Base-by-base conservation (phyloP, 35 echinoderm and acorn worm genomes). In the Lytechinus pictus region DNA sequence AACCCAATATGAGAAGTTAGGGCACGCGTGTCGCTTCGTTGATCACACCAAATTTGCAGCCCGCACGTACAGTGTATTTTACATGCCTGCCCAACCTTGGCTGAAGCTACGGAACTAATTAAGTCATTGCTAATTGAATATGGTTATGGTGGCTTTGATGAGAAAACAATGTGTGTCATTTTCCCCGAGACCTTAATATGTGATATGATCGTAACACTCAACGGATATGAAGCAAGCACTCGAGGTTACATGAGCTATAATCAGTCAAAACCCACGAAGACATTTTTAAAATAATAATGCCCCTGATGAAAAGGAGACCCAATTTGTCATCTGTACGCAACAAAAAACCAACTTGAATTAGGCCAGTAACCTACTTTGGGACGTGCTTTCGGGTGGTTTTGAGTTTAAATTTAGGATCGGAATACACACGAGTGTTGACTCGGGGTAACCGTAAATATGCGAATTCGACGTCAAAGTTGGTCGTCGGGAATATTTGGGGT, bases 151-250 rank as follows among this genome's bases (percentile, higher is more conserved):
- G 66, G 66, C n/a, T 79, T 79, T 79, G 66, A 79, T 79, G 66
- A 79, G 66, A 79, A 79, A 79, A 79, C 66, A 79, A 79, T 79
- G 21, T 79, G 66, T 79, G 66, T 79, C 66, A 79, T 79, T 79
- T 79, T 79, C 66, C 66, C n/a, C n/a, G 33, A 24, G 13, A 79
- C 66, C 66, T 24, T 7, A n/a, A n/a, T 4, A 79, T 79, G 14
- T 79, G 66, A 79, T 79, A n/a, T 79, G 21, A 79, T 7, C 3
- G n/a, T 4, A 79, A 79, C 66, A 7, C 66, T 79, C 2, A 16
- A 16, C 66, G 66, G 66, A 79, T 14, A 24, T n/a, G 16, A 6
- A 79, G 16, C 66, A 79, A 24, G 14, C 19, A 24, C 66, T n/a
- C 21, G 66, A 79, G 66, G 66, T 79, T 79, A n/a, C 8, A 24